Conservation (phyloP, 2,888 invertebrate genomes). For the Ischnus inquisitorius region DNA sequence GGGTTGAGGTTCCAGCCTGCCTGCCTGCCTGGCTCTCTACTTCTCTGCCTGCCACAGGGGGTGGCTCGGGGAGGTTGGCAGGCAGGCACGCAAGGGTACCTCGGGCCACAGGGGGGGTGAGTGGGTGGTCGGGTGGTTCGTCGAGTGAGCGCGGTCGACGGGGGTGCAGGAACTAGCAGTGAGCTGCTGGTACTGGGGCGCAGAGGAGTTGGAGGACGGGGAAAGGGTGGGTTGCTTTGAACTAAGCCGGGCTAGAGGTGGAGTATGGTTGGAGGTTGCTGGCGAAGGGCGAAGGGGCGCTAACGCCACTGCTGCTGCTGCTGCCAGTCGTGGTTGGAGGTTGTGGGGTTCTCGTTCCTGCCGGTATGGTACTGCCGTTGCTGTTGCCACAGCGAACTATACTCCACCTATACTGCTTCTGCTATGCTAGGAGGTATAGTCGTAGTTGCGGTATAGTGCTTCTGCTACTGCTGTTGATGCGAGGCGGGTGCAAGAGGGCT, state of each 20-base stretch:
- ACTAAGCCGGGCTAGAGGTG: slow-evolving; percentile 83
- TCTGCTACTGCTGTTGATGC: slow-evolving; percentile 66
- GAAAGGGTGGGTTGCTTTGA: slow-evolving; percentile 83
- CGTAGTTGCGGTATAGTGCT: slow-evolving; percentile 66
- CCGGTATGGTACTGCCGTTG: slow-evolving; percentile 64
- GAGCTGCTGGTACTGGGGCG: slow-evolving; percentile 60
- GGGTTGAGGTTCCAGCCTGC: slow-evolving; percentile 74
- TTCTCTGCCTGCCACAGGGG: slow-evolving; percentile 59
- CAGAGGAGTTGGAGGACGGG: slow-evolving; percentile 71
- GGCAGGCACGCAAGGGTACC: slow-evolving; percentile 81
- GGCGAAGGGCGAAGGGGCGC: slow-evolving; percentile 79
- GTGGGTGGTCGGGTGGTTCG: slow-evolving; percentile 64
- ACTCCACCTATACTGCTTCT: slow-evolving; percentile 52
- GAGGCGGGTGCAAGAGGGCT: slow-evolving; percentile 70
- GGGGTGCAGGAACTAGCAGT: slow-evolving; percentile 60
- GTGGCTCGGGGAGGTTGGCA: slow-evolving; percentile 79
- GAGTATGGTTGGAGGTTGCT: slow-evolving; percentile 80
- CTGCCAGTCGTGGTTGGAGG: slow-evolving; percentile 60
- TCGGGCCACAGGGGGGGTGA: slow-evolving; percentile 76
- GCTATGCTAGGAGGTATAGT: slow-evolving; percentile 54
- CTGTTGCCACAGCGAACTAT: slow-evolving; percentile 65
- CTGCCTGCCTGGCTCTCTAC: slow-evolving; percentile 57
- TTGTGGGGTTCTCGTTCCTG: slow-evolving; percentile 66
- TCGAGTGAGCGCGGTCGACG: slow-evolving; percentile 64
- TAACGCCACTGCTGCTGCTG: slow-evolving; percentile 66